phyloP scores from a whole-genome alignment of 1,140 invertebrate genomes.

The Magallana ariakensis region DNA sequence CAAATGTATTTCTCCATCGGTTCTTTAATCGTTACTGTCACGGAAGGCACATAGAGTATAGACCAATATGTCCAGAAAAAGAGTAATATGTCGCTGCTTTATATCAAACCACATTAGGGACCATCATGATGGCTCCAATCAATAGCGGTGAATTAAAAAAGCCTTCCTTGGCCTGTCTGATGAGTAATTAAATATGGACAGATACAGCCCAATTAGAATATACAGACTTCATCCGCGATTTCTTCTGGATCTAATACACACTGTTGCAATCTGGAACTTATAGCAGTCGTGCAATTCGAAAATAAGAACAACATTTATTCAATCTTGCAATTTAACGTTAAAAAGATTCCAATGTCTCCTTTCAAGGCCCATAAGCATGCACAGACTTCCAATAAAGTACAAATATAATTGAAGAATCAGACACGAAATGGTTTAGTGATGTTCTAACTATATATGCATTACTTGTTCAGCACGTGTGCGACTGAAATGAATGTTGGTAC shows the following conservation, averaged over 20 bases:
- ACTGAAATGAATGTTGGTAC: too few relatives aligned
- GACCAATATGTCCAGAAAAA: background rate
- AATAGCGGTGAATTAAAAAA: conserved; percentile 4
- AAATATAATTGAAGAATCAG: too few relatives aligned
- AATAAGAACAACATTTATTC: background rate
- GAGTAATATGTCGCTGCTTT: background rate
- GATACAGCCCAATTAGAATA: conserved; percentile 1
- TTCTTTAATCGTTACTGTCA: conserved; percentile 26
- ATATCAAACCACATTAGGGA: background rate
- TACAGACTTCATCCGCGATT: background rate
- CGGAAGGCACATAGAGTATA: background rate
- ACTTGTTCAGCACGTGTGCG: too few relatives aligned
- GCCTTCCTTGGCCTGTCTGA: background rate
- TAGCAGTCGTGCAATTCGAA: background rate
- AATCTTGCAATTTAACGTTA: too few relatives aligned
- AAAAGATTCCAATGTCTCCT: too few relatives aligned
- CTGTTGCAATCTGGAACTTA: background rate
- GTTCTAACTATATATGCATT: too few relatives aligned
- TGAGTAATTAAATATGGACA: conserved; percentile 15
- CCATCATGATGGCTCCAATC: background rate
- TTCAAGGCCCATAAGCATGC: too few relatives aligned
- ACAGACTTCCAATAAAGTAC: too few relatives aligned
- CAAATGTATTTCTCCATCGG: background rate
- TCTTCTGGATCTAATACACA: background rate
- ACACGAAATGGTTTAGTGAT: too few relatives aligned